Conservation (phyloP, 1,140 invertebrate genomes). For the Spodoptera litura region DNA sequence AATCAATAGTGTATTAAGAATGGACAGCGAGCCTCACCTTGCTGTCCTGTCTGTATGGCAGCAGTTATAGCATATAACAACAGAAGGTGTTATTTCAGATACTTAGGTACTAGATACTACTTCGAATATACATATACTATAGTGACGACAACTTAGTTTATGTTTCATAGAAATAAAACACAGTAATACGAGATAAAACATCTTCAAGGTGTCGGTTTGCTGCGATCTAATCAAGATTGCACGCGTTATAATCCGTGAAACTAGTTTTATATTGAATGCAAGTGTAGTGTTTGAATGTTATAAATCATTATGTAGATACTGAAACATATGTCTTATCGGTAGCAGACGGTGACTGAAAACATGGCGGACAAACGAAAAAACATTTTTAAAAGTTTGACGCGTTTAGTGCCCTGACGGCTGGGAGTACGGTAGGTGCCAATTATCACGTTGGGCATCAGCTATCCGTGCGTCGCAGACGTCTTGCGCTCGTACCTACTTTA, state of each 20-base stretch:
- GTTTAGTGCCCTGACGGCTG: conserved; percentile 23
- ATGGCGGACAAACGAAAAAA: conserved; percentile 18
- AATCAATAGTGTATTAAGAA: background rate
- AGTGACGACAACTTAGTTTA: background rate
- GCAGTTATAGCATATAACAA: no score
- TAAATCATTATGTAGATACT: conserved; percentile 18
- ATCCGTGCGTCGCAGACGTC: conserved; percentile 20
- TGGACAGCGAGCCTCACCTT: no score
- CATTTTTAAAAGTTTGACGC: conserved; percentile 31
- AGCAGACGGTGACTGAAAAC: conserved; percentile 29
- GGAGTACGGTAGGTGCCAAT: conserved; percentile 30
- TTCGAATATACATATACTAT: background rate
- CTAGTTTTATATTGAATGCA: conserved; percentile 11
- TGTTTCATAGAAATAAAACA: background rate
- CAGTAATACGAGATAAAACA: background rate
- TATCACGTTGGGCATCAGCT: conserved; percentile 25
- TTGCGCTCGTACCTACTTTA: background rate
- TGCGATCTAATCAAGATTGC: no score
- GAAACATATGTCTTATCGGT: conserved; percentile 22
- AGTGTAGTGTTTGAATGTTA: conserved; percentile 7
- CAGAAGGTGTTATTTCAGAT: no score
- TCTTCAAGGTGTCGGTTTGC: no score
- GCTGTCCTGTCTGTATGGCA: no score
- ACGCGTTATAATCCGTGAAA: conserved; percentile 4
- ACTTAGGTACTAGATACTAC: no score